Base-by-base conservation (phyloP, 2,888 invertebrate genomes). In the Phrixothrix hirtus region DNA sequence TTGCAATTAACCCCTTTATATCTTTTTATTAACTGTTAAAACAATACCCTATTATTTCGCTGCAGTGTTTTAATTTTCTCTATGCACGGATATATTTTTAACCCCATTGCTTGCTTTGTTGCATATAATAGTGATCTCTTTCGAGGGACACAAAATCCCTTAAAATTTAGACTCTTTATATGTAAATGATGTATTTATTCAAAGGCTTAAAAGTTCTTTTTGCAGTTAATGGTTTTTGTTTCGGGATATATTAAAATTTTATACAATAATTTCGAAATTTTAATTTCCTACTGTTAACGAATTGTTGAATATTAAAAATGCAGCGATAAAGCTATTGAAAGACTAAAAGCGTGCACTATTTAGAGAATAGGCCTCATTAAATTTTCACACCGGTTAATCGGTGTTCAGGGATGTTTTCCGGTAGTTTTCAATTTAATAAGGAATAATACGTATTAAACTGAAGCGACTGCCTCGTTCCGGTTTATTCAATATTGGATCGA, bases 401-500 rank as follows among this genome's bases (percentile, higher is more conserved):
- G n/a, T n/a, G n/a, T n/a, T n/a, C n/a, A n/a, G n/a, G 30, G 30
- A n/a, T 30, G 31, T 30, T 41, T 38, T 41, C 37, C 43, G 49
- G 34, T 39, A 45, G 44, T 25, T 29, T 38, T 32, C 44, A 43
- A 30, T 51, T 46, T 50, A 47, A 55, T 49, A 29, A 45, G 26
- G 21, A 46, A 34, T 41, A 27, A 14, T 39, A n/a, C n/a, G n/a
- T n/a, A 55, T 48, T 41, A 39, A 52, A 46, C 42, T 52, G 35
- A 27, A 37, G 39, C 13, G 29, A 34, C 14, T 31, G 29, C 29
- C 35, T 15, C 30, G 29, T 52, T 52, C 45, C 37, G 42, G 12
- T 41, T 52, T 46, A 15, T 27, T 35, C 41, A 35, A 41, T 41
- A 48, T 41, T 30, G 29, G 35, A 31, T 17, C 30, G 41, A 36